phyloP scores from a whole-genome alignment of 2,113 vertebrate genomes.

The Bubo blakistoni region DNA sequence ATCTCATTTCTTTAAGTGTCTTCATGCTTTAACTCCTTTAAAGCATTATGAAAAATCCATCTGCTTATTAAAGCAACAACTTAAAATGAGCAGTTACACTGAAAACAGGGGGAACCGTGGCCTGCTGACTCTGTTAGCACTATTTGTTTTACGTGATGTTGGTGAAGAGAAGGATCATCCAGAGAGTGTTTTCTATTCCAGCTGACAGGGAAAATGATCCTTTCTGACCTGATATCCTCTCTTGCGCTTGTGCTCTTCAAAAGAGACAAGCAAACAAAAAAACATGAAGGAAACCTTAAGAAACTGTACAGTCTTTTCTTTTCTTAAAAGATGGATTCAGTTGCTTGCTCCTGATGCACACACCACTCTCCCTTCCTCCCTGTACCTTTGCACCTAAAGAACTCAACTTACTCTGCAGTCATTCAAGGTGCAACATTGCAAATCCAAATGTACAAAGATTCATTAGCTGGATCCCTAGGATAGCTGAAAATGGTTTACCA shows the following conservation, averaged over 20 bases:
- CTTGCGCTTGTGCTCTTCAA: neutral
- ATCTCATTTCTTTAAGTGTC: conserved; percentile 27
- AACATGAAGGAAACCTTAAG: neutral
- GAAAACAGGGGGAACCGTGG: neutral
- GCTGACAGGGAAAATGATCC: neutral
- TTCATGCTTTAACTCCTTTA: conserved; percentile 28
- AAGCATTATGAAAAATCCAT: conserved; percentile 19
- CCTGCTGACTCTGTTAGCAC: neutral
- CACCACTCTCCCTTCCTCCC: neutral
- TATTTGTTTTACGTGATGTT: neutral
- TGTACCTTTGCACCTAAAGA: neutral
- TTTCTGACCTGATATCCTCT: neutral
- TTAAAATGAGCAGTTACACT: neutral
- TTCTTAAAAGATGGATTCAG: neutral
- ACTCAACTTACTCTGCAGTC: neutral
- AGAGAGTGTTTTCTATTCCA: neutral
- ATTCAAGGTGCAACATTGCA: neutral
- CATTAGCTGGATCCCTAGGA: neutral
- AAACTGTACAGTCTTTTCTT: neutral
- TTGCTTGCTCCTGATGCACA: neutral
- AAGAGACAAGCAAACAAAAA: neutral
- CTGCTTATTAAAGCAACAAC: conserved; percentile 37
- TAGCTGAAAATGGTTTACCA: neutral
- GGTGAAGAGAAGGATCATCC: neutral
- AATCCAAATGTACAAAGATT: neutral